Base-by-base conservation (phyloP, 2,888 invertebrate species). In the Micoletzkya japonica region DNA sequence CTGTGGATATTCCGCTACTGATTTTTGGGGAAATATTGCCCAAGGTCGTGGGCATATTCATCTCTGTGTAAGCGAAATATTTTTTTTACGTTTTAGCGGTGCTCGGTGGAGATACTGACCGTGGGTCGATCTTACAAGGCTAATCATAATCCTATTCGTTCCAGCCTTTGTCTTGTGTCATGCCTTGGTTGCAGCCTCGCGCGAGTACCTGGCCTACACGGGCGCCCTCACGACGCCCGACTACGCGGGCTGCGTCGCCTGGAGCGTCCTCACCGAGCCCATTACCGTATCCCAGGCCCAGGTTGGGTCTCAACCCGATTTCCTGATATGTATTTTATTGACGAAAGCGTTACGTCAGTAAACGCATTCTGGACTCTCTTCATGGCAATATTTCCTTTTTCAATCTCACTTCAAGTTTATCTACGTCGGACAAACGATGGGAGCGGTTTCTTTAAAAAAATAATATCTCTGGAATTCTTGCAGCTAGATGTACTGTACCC, bases 151-250 rank as follows among this genome's bases (percentile, higher is more conserved):
- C n/a, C n/a, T n/a, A n/a, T n/a, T n/a, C n/a, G n/a, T n/a, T n/a
- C n/a, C n/a, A n/a, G n/a, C n/a, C n/a, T n/a, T n/a, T n/a, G n/a
- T n/a, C n/a, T n/a, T n/a, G n/a, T n/a, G n/a, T n/a, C n/a, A n/a
- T n/a, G n/a, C n/a, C n/a, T n/a, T n/a, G n/a, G n/a, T n/a, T n/a
- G n/a, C n/a, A n/a, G n/a, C n/a, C n/a, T n/a, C n/a, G 26, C 37
- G n/a, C 14, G n/a, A 39, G 0, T 68, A 68, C 28, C 24, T 58
- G 20, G 30, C 68, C 0, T 68, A 68, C 49, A 68, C 57, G n/a
- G 68, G 68, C 39, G 57, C 68, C 0, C 58, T 68, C 49, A 68
- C 68, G 6, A 68, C 68, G n/a, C 24, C n/a, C 0, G 6, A 32
- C 2, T 68, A 14, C 34, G 0, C 26, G 17, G 32, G 0, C 1